phyloP scores from a whole-genome alignment of 2,113 vertebrate species.

The Cephalophus harveyi region DNA sequence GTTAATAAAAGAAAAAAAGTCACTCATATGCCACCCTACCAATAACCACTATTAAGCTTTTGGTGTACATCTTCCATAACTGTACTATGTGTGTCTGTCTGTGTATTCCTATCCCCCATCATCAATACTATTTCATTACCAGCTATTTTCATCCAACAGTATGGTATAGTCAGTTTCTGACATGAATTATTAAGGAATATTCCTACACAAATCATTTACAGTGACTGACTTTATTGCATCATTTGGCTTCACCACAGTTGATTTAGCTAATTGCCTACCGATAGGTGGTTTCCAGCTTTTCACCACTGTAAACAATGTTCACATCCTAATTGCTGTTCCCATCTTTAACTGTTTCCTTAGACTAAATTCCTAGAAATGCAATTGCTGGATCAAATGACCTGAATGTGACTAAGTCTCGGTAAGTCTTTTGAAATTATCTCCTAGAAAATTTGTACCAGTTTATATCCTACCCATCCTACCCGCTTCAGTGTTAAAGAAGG shows the following conservation, averaged over 20 bases:
- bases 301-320: not conserved
- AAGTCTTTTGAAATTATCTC: not conserved
- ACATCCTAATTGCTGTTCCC: not conserved
- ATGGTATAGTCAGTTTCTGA: not conserved
- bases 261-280: not conserved
- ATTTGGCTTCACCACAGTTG: slow-evolving; percentile 1
- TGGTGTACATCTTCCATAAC: not conserved
- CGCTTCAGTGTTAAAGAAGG: not conserved
- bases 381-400: not conserved
- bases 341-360: not conserved
- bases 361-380: not conserved
- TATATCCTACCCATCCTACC: not conserved
- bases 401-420: not conserved
- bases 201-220: not conserved
- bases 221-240: not conserved
- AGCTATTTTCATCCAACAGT: not conserved
- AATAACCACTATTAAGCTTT: not conserved
- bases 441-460: not conserved
- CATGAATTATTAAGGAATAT: not conserved
- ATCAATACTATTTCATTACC: not conserved
- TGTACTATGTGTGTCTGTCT: not conserved
- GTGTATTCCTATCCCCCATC: not conserved
- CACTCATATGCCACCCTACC: not conserved
- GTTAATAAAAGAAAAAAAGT: not conserved
- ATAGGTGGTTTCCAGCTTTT: not conserved